Percentiles rank a stretch among this genome's conserved stretches.
Conservation (phyloP, 2,888 invertebrate species). For the Blastobasis adustella region DNA sequence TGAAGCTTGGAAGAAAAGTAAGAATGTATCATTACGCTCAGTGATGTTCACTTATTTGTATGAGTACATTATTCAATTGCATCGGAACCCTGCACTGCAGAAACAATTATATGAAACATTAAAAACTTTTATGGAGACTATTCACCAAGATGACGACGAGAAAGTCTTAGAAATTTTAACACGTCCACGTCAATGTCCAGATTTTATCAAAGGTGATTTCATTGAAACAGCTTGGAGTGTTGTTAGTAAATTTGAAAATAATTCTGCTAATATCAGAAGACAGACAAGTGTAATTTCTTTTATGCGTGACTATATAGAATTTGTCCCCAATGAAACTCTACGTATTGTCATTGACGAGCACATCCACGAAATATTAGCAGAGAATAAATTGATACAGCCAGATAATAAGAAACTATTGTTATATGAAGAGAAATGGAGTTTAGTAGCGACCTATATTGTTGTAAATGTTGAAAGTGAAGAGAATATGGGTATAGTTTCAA, state of each 20-base stretch:
- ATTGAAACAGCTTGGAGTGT: conserved; percentile 30
- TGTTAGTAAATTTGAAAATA: conserved; percentile 27
- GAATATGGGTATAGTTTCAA: conserved; percentile 14
- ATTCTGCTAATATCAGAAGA: conserved; percentile 19
- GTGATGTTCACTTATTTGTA: conserved; percentile 26
- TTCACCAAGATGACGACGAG: conserved; percentile 36
- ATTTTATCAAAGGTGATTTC: conserved; percentile 21
- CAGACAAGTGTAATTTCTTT: conserved; percentile 19
- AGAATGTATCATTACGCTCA: conserved; percentile 31
- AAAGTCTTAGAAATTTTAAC: conserved; percentile 26
- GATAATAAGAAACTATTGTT: background rate
- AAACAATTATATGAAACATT: background rate
- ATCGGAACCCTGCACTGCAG: background rate
- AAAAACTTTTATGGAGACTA: conserved; percentile 22
- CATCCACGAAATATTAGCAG: conserved; percentile 19
- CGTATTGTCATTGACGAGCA: conserved; percentile 27
- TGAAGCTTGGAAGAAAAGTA: conserved; percentile 29
- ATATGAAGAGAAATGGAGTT: conserved; percentile 24
- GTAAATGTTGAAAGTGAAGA: conserved; percentile 11
- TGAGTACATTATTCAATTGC: conserved; percentile 18
- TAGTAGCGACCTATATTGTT: conserved; percentile 20
- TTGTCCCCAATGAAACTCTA: conserved; percentile 25
- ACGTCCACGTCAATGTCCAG: conserved; percentile 18
- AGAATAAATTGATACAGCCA: conserved; percentile 11
- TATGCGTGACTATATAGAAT: conserved; percentile 20